Conservation (phyloP, 92 coral and sea anemone species). For the Plumapathes pennacea region DNA sequence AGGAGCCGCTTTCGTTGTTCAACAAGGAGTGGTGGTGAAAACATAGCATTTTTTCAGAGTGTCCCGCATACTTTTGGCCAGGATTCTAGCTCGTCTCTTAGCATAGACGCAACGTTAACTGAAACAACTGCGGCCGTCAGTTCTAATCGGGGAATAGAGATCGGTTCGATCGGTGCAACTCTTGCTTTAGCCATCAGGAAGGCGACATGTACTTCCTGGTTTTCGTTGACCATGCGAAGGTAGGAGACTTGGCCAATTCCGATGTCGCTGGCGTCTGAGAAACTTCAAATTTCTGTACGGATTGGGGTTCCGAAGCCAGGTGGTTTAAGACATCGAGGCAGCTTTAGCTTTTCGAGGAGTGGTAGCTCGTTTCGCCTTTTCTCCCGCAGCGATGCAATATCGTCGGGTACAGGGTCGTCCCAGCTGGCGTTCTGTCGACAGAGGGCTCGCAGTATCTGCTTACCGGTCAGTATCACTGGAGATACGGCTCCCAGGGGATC, state of each 20-base stretch:
- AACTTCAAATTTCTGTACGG: not conserved
- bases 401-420: constrained; percentile 43
- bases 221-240: constrained; percentile 10
- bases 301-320: not conserved
- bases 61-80: no score
- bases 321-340: no score
- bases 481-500: constrained; percentile 48
- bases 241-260: constrained; percentile 16
- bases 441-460: constrained; percentile 23
- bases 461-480: constrained; percentile 36
- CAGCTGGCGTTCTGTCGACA: constrained; percentile 27
- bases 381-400: constrained; percentile 34
- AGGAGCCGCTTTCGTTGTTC: no score
- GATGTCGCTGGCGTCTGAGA: constrained; percentile 8
- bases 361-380: constrained; percentile 42
- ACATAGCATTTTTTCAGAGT: no score
- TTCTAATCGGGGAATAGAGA: no score
- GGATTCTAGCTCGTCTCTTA: no score
- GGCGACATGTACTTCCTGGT: constrained; percentile 10
- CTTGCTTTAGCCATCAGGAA: no score
- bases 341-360: constrained; percentile 27
- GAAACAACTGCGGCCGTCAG: no score
- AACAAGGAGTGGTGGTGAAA: no score
- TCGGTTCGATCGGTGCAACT: no score
- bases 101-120: no score